A percentile compares a stretch with the other conserved stretches of the same genome.
phyloP scores from a whole-genome alignment of 2,113 vertebrate species.

The Oceanites oceanicus region DNA sequence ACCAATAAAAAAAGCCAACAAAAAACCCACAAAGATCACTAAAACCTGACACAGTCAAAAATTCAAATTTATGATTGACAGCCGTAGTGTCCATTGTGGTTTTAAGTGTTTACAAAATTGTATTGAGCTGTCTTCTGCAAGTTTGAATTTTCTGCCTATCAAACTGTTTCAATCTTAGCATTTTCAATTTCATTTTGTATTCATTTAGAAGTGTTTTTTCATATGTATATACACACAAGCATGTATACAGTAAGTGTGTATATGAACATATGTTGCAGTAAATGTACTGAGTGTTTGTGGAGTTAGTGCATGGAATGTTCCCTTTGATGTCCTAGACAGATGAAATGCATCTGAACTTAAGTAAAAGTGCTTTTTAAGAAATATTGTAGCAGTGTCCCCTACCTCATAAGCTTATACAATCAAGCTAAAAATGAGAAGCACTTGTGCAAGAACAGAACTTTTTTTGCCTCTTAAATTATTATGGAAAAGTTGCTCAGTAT shows the following conservation, averaged over 20 bases:
- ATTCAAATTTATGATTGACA: not conserved
- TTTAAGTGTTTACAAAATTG: not conserved
- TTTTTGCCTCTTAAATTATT: not conserved
- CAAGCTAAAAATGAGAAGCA: not conserved
- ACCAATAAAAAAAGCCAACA: no score
- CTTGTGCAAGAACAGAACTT: not conserved
- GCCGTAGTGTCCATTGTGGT: not conserved
- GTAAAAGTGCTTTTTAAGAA: not conserved
- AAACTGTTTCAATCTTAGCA: not conserved
- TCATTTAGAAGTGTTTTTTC: not conserved
- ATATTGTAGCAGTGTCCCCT: not conserved
- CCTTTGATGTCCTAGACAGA: not conserved
- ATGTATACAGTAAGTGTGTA: slow-evolving; percentile 37
- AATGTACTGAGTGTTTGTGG: slow-evolving; percentile 25
- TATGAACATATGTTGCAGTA: slow-evolving; percentile 32
- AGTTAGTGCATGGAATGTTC: slow-evolving; percentile 48
- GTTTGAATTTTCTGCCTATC: slow-evolving; percentile 30
- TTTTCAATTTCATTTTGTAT: slow-evolving; percentile 1
- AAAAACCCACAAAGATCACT: not conserved
- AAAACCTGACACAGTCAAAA: not conserved
- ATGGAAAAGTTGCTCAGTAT: not conserved
- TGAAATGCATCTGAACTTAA: not conserved
- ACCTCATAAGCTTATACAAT: not conserved
- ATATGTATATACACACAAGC: slow-evolving; percentile 52
- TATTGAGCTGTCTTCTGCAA: not conserved